Percentiles rank a stretch among this genome's conserved stretches.
Conservation (phyloP, 2,888 invertebrate genomes). For the Philopedon plagiatum region DNA sequence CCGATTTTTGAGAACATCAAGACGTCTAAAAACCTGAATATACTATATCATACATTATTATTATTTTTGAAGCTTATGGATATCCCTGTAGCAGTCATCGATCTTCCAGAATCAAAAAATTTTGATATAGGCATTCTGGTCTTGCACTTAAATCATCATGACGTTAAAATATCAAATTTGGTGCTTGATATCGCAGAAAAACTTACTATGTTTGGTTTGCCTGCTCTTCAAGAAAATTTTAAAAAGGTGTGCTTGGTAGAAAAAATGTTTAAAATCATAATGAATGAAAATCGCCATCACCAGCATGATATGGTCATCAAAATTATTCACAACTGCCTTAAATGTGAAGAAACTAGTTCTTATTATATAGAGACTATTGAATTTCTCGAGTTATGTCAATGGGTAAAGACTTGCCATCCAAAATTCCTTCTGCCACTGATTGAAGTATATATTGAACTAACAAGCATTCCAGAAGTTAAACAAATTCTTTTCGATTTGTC, state of each 20-base stretch:
- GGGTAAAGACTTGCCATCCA: constrained; percentile 58
- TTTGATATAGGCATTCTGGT: constrained; percentile 56
- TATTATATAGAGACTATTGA: constrained; percentile 60
- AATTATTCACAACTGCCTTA: constrained; percentile 59
- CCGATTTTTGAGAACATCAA: constrained; percentile 57
- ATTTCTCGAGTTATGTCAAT: constrained; percentile 60
- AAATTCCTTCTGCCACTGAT: constrained; percentile 53
- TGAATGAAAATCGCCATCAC: constrained; percentile 51
- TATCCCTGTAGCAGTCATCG: constrained; percentile 55
- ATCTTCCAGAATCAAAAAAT: constrained; percentile 53
- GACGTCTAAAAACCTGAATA: constrained; percentile 51
- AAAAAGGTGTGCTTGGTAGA: constrained; percentile 56
- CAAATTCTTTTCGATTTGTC: constrained; percentile 61
- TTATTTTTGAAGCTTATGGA: constrained; percentile 57
- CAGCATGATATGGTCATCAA: constrained; percentile 54
- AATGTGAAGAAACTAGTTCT: constrained; percentile 55
- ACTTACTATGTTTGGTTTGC: constrained; percentile 55
- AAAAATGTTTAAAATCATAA: constrained; percentile 57
- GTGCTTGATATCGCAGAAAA: constrained; percentile 56
- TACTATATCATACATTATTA: constrained; percentile 54
- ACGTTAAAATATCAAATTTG: constrained; percentile 48
- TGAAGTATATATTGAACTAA: constrained; percentile 56
- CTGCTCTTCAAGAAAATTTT: constrained; percentile 56
- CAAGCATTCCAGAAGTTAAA: constrained; percentile 56
- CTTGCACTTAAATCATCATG: constrained; percentile 50